phyloP scores from a whole-genome alignment of 2,797 vertebrate species.

The Lepus oiostolus region DNA sequence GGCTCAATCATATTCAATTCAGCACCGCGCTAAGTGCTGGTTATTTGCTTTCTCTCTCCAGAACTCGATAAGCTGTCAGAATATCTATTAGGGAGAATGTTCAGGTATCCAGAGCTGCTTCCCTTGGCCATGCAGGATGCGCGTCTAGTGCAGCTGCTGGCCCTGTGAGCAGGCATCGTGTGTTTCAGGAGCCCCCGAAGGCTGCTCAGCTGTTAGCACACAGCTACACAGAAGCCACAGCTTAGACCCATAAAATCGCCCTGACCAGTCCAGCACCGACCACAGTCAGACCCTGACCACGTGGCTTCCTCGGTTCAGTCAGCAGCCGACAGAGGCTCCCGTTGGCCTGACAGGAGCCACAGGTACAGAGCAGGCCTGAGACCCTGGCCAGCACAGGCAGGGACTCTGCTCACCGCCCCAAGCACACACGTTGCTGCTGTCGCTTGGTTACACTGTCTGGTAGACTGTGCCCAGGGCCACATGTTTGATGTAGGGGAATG shows the following conservation, averaged over 20 bases:
- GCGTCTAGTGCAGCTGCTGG: rapidly evolving
- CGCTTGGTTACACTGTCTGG: not conserved
- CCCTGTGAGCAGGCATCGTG: rapidly evolving
- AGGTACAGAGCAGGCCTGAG: not conserved
- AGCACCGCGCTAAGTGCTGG: not conserved
- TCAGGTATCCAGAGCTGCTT: not conserved
- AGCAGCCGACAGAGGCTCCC: not conserved
- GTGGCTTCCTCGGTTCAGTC: not conserved
- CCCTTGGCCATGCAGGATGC: rapidly evolving
- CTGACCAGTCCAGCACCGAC: not conserved
- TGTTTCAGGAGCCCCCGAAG: not conserved
- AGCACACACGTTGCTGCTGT: not conserved
- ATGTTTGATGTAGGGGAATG: too few relatives aligned
- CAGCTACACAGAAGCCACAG: not conserved
- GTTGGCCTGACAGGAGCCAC: rapidly evolving
- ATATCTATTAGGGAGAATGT: not conserved
- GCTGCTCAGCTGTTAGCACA: not conserved
- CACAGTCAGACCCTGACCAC: not conserved
- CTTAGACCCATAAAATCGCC: not conserved
- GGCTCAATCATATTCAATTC: not conserved
- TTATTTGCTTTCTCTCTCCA: not conserved
- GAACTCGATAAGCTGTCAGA: not conserved
- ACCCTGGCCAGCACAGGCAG: not conserved
- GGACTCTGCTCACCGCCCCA: not conserved
- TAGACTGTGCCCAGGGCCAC: not conserved